Evolutionary conservation across 2,797 vertebrate species (phyloP), one percentile per base, ranked within the genome.

Genomic region (Xenopus petersii): DNA sequence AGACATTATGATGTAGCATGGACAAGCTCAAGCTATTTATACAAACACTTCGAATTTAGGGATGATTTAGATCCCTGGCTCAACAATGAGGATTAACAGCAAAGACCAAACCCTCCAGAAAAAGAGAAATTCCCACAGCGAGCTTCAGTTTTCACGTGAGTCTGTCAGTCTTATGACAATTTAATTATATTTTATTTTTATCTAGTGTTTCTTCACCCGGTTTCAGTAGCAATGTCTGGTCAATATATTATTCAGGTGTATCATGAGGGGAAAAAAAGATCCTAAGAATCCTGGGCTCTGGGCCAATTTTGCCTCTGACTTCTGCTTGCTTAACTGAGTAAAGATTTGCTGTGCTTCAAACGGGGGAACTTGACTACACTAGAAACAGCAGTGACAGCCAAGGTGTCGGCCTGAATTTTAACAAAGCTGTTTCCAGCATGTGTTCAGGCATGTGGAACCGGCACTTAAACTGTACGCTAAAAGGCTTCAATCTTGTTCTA

Each of bases 231-330:
- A 70, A 68, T 79, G 87, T 88, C 87, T 87, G 76, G 48, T 93
- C 93, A 91, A 90, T 94, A 93, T 90, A 91, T 94, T 90, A 91
- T 88, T 94, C 93, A 92, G 91, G 92, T 93, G 89, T 90, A 42
- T 42, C 36, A 42, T 42, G 36, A 86, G 91, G 88, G 84, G 0
- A 4, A 87, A 84, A 84, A 80, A 80, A 6, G 26, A 30, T 30
- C 15, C 85, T 83, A 88, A 86, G 82, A 84, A 80, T 80, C 80
- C 77, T 71, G 80, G 89, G 86, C 86, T 75, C 15, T 79, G 81
- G 86, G 90, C 87, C 88, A 89, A 86, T 82, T 82, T 81, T 49
- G 78, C 83, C 54, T 24, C 82, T 85, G 87, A 90, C 86, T 86
- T 88, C 86, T 68, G 70, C 86, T 86, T 67, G 60, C 83, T 86